Evolutionary conservation across 2,888 invertebrate genomes (phyloP).

Genomic region (Tromatobia lineatoria): DNA sequence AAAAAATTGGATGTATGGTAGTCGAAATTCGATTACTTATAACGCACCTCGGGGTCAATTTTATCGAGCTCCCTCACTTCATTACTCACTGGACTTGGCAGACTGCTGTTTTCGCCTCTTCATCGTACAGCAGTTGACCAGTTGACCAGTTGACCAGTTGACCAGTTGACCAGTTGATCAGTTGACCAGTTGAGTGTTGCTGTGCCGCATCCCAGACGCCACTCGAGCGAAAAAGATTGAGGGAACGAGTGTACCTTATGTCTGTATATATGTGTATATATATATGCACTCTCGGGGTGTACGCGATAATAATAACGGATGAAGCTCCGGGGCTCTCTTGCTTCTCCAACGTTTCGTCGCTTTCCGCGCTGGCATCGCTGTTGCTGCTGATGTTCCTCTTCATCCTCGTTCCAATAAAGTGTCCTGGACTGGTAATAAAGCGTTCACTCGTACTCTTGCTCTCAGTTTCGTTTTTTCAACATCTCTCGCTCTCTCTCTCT

Average conservation of each 20-base stretch:
- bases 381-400: slow-evolving; percentile 28
- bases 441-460: slow-evolving; percentile 4
- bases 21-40: slow-evolving; percentile 70
- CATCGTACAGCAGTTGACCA: slow-evolving; percentile 33
- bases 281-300: slow-evolving; percentile 57
- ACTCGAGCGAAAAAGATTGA: slow-evolving; percentile 37
- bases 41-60: slow-evolving; percentile 68
- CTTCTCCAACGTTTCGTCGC: slow-evolving; percentile 37
- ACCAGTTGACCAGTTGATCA: neutral
- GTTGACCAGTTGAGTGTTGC: neutral
- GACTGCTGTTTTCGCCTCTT: slow-evolving; percentile 61
- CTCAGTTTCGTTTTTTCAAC: slow-evolving; percentile 21
- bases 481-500: neutral
- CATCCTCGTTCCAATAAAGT: slow-evolving; percentile 52
- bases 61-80: slow-evolving; percentile 70
- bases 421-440: slow-evolving; percentile 55
- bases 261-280: too few relatives aligned
- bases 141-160: neutral
- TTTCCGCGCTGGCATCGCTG: slow-evolving; percentile 13
- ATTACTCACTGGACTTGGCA: slow-evolving; percentile 62
- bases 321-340: slow-evolving; percentile 56
- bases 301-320: slow-evolving; percentile 67
- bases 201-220: slow-evolving; percentile 6
- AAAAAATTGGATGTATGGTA: slow-evolving; percentile 58
- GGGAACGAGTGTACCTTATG: slow-evolving; percentile 49